Evolutionary conservation across 2,113 vertebrate species (phyloP).

Genomic region (Cyanocitta stelleri): DNA sequence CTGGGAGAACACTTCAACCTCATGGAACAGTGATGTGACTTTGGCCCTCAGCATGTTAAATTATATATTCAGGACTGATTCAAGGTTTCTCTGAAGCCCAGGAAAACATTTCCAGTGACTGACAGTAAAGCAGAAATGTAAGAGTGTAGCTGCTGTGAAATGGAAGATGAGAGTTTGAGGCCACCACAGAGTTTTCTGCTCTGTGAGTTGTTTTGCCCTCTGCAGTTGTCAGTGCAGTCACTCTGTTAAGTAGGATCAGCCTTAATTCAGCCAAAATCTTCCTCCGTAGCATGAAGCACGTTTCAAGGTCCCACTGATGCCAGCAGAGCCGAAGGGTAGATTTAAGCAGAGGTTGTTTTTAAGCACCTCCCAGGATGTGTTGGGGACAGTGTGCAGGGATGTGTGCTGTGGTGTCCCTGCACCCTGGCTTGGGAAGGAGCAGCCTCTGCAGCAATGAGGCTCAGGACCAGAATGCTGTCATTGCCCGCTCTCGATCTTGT

Average conservation of each 20-base stretch:
- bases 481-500: background rate
- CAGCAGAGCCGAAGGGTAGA: background rate
- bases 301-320: background rate
- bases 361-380: background rate
- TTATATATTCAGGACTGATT: background rate
- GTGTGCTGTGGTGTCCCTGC: background rate
- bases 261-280: conserved; percentile 4
- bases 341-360: background rate
- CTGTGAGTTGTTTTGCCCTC: background rate
- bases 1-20: conserved; percentile 8
- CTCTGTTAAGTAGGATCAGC: background rate
- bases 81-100: background rate
- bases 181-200: background rate
- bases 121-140: background rate
- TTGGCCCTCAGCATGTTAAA: conserved; percentile 4
- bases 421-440: background rate
- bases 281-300: background rate
- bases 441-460: background rate
- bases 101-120: background rate
- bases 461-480: background rate
- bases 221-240: background rate
- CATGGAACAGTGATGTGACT: background rate
- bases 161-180: conserved; percentile 13
- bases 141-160: background rate
- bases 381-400: background rate